phyloP scores from a whole-genome alignment of 2,113 vertebrate genomes.

The Perca schrenkii region DNA sequence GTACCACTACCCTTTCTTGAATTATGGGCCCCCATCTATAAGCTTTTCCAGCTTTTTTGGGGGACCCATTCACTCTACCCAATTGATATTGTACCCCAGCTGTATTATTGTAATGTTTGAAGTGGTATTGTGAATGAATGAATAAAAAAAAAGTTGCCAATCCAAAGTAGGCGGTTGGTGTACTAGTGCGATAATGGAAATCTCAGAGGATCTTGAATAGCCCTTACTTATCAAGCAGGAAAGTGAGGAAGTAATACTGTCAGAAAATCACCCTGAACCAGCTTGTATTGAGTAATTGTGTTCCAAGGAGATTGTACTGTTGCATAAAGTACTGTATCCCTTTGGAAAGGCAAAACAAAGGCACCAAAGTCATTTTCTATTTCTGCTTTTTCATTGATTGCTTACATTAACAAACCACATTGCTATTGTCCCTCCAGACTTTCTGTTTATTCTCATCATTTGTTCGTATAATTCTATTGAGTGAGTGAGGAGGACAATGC shows the following conservation, averaged over 20 bases:
- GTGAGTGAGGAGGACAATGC: constrained; percentile 40
- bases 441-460: constrained; percentile 64
- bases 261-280: constrained; percentile 45
- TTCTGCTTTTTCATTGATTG: constrained; percentile 70
- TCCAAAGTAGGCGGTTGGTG: constrained; percentile 11
- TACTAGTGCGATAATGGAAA: constrained; percentile 43
- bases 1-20: too few species aligned
- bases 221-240: constrained; percentile 34
- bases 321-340: constrained; percentile 26
- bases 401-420: constrained; percentile 65
- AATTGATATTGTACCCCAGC: too few species aligned
- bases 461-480: constrained; percentile 52
- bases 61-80: too few species aligned
- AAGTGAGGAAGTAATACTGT: constrained; percentile 58
- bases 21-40: too few species aligned
- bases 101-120: too few species aligned
- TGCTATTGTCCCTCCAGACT: constrained; percentile 49
- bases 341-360: constrained; percentile 61
- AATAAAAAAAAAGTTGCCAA: neutral
- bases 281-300: constrained; percentile 34
- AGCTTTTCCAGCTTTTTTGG: too few species aligned
- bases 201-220: constrained; percentile 34
- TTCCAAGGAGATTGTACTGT: constrained; percentile 33
- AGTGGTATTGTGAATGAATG: too few species aligned
- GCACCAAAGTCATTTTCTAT: constrained; percentile 70